phyloP scores from a whole-genome alignment of 1,140 invertebrate genomes.

The Onthophagus taurus region DNA sequence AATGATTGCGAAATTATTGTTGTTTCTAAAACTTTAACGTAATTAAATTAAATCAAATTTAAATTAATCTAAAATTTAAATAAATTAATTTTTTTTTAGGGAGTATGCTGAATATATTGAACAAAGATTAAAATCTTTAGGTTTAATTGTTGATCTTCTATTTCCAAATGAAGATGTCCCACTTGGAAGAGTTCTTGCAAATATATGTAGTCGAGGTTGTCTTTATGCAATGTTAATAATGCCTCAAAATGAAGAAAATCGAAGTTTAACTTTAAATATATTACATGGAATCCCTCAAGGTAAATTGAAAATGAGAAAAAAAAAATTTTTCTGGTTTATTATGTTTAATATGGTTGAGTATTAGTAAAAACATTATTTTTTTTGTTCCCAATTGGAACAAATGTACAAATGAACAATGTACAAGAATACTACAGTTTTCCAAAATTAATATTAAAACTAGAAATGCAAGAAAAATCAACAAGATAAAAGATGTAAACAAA shows the following conservation, averaged over 20 bases:
- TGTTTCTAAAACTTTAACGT: constrained; percentile 69
- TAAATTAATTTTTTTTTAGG: constrained; percentile 40
- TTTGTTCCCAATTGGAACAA: too few species aligned
- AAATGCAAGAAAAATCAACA: too few species aligned
- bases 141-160: constrained; percentile 73
- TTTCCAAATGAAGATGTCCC: constrained; percentile 85
- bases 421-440: too few species aligned
- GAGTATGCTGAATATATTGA: constrained; percentile 87
- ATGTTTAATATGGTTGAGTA: constrained; percentile 4
- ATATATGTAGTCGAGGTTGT: constrained; percentile 73
- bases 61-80: background rate
- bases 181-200: constrained; percentile 74
- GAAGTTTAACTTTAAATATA: constrained; percentile 83
- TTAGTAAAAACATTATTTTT: background rate
- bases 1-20: constrained; percentile 88
- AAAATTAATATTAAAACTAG: too few species aligned
- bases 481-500: too few species aligned
- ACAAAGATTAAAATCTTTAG: constrained; percentile 65
- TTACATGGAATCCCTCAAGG: constrained; percentile 84
- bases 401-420: too few species aligned
- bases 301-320: too few species aligned
- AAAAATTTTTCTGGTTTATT: constrained; percentile 15
- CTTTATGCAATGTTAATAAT: constrained; percentile 83
- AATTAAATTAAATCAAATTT: constrained; percentile 35
- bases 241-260: constrained; percentile 72